Percentiles rank a stretch among this genome's conserved stretches.
phyloP scores from a whole-genome alignment of 2,888 invertebrate species.

The Embidobia sp. region DNA sequence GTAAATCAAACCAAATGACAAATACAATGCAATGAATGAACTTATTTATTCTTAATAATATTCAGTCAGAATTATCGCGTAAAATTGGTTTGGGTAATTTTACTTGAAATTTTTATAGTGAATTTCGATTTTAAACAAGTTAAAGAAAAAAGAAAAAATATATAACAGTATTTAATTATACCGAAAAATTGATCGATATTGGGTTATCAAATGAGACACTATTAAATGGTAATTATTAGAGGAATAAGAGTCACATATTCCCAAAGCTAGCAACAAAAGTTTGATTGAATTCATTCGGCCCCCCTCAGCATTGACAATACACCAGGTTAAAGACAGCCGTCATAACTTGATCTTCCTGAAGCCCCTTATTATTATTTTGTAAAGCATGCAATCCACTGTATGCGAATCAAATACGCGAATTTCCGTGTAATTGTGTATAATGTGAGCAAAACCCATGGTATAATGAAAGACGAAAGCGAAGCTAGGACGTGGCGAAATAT shows the following conservation, averaged over 20 bases:
- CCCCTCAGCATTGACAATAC: slow-evolving; percentile 26
- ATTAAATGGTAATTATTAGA: slow-evolving; percentile 14
- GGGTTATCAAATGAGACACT: not conserved
- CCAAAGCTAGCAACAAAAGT: slow-evolving; percentile 26
- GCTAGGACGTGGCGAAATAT: slow-evolving; percentile 26
- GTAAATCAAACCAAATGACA: no score
- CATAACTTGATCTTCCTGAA: slow-evolving; percentile 35
- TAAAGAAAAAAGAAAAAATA: no score
- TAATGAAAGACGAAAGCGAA: slow-evolving; percentile 33
- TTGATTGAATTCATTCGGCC: slow-evolving; percentile 38
- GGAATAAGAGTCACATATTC: slow-evolving; percentile 22
- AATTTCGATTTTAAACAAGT: no score
- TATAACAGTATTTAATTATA: no score
- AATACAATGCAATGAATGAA: no score
- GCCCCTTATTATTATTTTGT: slow-evolving; percentile 39
- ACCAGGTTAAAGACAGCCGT: slow-evolving; percentile 39
- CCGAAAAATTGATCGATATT: no score
- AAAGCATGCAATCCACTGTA: slow-evolving; percentile 53
- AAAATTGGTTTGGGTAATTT: no score
- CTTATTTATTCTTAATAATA: no score
- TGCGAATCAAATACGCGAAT: slow-evolving; percentile 51
- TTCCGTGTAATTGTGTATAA: slow-evolving; percentile 56
- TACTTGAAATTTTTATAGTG: no score
- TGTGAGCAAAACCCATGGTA: slow-evolving; percentile 44
- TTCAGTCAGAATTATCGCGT: no score